A percentile compares a stretch with the other conserved stretches of the same genome.
Evolutionary conservation across 2,888 invertebrate genomes (phyloP).

Genomic region (Griposia aprilina): DNA sequence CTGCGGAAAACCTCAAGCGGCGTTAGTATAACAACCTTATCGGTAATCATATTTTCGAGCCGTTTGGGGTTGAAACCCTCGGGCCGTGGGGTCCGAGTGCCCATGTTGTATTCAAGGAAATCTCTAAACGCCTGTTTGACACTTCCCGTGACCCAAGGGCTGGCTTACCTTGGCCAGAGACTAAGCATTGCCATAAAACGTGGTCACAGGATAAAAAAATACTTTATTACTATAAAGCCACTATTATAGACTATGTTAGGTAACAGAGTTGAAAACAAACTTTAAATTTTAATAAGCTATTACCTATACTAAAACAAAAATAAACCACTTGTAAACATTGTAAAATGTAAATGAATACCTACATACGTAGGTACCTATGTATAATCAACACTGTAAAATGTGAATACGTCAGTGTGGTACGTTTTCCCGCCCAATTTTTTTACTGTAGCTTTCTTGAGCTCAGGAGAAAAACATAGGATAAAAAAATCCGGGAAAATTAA

Average conservation of each 20-base stretch:
- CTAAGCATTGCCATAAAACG: too few species aligned
- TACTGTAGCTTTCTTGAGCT: neutral
- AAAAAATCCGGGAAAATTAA: too few species aligned
- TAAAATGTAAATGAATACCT: neutral
- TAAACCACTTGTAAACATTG: neutral
- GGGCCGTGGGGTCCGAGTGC: too few species aligned
- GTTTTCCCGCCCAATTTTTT: neutral
- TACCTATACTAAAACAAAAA: neutral
- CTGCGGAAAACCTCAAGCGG: too few species aligned
- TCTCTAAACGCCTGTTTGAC: too few species aligned
- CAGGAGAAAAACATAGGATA: neutral
- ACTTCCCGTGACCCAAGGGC: too few species aligned
- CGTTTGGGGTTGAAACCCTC: too few species aligned
- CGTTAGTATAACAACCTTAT: too few species aligned
- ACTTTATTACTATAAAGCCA: neutral
- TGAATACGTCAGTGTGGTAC: neutral
- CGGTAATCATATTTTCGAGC: too few species aligned
- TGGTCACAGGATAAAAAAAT: neutral
- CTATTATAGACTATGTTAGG: neutral
- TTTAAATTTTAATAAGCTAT: neutral
- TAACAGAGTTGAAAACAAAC: neutral
- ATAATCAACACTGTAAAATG: neutral
- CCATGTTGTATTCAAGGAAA: too few species aligned
- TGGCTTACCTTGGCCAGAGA: too few species aligned
- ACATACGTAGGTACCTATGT: neutral